Base-by-base conservation (phyloP, 2,113 vertebrate genomes). In the Archocentrus centrarchus region DNA sequence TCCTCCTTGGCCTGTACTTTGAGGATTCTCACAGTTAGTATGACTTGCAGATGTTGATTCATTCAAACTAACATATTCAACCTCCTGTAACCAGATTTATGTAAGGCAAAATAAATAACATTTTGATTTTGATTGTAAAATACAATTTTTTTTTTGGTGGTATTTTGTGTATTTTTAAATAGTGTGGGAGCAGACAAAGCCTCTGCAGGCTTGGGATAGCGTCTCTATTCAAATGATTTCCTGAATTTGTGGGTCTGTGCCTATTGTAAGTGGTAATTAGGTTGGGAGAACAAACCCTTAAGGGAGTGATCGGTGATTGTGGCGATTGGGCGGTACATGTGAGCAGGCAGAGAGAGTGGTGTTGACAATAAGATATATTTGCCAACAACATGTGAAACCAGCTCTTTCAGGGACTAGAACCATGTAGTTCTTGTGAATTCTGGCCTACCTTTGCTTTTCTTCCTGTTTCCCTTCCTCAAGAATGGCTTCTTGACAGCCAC, bases 21-120 rank as follows among this genome's bases (percentile, higher is more conserved):
- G 6, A 35, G 35, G 6, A 35, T 7, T 35, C 35, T 35, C 5
- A 35, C 32, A 35, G 6, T 35, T 35, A 7, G 35, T 22, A 41
- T 41, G 62, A 64, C 35, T 41, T 0, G 0, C 0, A 0, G 62
- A 35, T 39, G 20, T 22, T 64, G 39, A 41, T 64, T 64, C n/a
- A 64, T 64, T 20, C 39, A 22, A 64, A 64, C 1, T 1, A 22
- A 64, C 41, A 64, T 22, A 64, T 44, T 44, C 41, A 44, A 2
- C 1, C 62, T 64, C 22, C 37, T 20, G 2, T 41, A 41, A 22
- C 35, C 62, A 64, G 62, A 37, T 64, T 22, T 64, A 35, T 64
- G 11, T 9, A 64, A 64, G 62, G 11, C 1, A 64, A 5, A 41
- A 22, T 64, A 41, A 64, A 64, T 41, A 24, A 64, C 20, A 64